phyloP scores from a whole-genome alignment of 2,113 vertebrate genomes.

The Oreocharis arfaki region DNA sequence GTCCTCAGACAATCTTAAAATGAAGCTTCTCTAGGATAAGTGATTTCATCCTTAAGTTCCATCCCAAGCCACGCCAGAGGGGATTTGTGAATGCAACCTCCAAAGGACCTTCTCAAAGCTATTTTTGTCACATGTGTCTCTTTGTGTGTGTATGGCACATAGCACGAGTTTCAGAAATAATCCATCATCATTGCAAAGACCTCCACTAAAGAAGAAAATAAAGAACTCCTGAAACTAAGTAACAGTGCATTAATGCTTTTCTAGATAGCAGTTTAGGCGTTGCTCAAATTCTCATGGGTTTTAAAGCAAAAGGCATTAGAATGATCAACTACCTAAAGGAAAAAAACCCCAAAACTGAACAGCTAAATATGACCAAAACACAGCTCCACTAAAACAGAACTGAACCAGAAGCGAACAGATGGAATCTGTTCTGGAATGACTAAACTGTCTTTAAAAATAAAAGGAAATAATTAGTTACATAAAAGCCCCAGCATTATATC shows the following conservation, averaged over 20 bases:
- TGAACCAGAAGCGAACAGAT: neutral
- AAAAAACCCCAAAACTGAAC: neutral
- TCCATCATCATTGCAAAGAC: neutral
- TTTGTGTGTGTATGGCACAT: neutral
- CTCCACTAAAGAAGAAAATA: neutral
- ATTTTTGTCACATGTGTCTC: neutral
- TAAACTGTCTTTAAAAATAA: conserved; percentile 12
- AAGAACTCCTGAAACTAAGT: neutral
- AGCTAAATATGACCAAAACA: neutral
- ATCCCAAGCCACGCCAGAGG: neutral
- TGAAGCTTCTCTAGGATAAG: neutral
- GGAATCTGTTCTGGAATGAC: neutral
- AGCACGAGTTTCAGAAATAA: neutral
- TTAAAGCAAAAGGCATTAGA: neutral
- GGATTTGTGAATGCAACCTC: neutral
- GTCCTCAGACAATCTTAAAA: neutral
- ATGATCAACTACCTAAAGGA: neutral
- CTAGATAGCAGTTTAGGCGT: neutral
- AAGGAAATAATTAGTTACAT: conserved; percentile 11
- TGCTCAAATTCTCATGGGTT: neutral
- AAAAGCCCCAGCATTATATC: neutral
- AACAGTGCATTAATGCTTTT: neutral
- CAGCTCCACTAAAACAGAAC: neutral
- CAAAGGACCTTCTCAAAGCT: neutral
- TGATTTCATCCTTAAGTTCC: neutral